Conservation (phyloP, 2,113 vertebrate genomes). For the Proterorhinus semilunaris region DNA sequence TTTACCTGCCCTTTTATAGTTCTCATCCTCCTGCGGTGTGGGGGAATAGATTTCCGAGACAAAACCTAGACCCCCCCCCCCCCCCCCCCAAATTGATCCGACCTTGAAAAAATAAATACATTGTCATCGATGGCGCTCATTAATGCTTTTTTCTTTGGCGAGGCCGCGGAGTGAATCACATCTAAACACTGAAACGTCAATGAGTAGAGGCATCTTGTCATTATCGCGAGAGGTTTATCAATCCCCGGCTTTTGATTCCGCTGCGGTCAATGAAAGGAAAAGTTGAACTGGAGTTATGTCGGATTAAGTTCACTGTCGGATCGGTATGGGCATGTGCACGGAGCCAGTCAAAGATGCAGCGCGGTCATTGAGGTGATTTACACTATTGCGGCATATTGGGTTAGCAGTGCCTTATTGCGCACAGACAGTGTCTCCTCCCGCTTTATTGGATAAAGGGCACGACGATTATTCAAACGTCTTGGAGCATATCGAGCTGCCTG, state of each 20-base stretch:
- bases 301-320: slow-evolving; percentile 27
- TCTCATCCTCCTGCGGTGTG: slow-evolving; percentile 35
- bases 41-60: slow-evolving; percentile 56
- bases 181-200: slow-evolving; percentile 43
- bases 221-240: slow-evolving; percentile 41
- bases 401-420: slow-evolving; percentile 53
- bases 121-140: slow-evolving; percentile 48
- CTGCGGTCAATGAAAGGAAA: slow-evolving; percentile 32
- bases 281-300: slow-evolving; percentile 16
- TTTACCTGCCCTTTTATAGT: slow-evolving; percentile 46
- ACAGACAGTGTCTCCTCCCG: slow-evolving; percentile 22
- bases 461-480: slow-evolving; percentile 62
- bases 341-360: slow-evolving; percentile 11
- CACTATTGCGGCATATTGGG: slow-evolving; percentile 35
- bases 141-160: slow-evolving; percentile 41
- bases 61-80: slow-evolving; percentile 43
- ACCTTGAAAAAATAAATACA: slow-evolving; percentile 58
- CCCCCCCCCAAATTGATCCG: slow-evolving; percentile 36
- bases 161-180: slow-evolving; percentile 38
- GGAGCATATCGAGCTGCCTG: slow-evolving; percentile 58
- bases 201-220: slow-evolving; percentile 43
- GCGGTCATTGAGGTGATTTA: slow-evolving; percentile 12
- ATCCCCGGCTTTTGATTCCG: slow-evolving; percentile 29
- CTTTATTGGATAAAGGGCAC: slow-evolving; percentile 58
- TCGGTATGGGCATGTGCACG: slow-evolving; percentile 13